These are phyloP conservation scores for Cataglyphis livida DNA, from an alignment of 2,888 invertebrate species.

Conservation along the genomic window DNA sequence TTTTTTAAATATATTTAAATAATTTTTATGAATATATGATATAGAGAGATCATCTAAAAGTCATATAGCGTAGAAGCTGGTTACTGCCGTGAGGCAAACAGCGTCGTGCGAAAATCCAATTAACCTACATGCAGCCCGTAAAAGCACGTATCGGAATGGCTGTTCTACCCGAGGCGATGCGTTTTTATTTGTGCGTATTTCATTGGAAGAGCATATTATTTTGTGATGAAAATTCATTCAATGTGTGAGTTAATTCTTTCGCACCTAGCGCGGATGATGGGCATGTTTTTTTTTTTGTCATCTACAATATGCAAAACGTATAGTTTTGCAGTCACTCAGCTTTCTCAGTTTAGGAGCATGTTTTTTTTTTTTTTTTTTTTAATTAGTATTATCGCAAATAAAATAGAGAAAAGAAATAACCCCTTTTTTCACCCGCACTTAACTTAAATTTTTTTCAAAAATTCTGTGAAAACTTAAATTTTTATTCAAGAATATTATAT, in stretches of 20 bases:
- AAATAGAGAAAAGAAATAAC: background rate
- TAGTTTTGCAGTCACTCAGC: slow-evolving; percentile 2
- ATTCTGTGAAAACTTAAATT: background rate
- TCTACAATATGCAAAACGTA: background rate
- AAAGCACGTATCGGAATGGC: slow-evolving; percentile 26
- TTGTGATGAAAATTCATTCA: slow-evolving; percentile 48
- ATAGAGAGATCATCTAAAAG: background rate
- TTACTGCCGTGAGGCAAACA: slow-evolving; percentile 5
- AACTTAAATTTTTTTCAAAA: background rate
- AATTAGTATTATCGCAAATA: background rate
- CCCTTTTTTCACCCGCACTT: background rate
- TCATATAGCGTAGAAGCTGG: slow-evolving; percentile 5
- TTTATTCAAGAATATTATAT: background rate
- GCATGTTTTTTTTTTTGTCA: slow-evolving; percentile 31
- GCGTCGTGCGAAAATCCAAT: slow-evolving; percentile 59
- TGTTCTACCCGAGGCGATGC: slow-evolving; percentile 30
- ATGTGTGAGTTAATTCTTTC: slow-evolving; percentile 41
- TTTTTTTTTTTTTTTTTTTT: slow-evolving; percentile 25
- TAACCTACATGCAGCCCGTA: slow-evolving; percentile 54
- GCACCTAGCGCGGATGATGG: slow-evolving; percentile 9
- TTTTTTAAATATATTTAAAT: background rate
- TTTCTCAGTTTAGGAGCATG: background rate
- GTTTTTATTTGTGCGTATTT: slow-evolving; percentile 55
- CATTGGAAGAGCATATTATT: slow-evolving; percentile 49
- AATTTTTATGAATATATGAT: background rate